Base-by-base conservation (phyloP, 1,140 invertebrate species). In the Micrasema minimum region DNA sequence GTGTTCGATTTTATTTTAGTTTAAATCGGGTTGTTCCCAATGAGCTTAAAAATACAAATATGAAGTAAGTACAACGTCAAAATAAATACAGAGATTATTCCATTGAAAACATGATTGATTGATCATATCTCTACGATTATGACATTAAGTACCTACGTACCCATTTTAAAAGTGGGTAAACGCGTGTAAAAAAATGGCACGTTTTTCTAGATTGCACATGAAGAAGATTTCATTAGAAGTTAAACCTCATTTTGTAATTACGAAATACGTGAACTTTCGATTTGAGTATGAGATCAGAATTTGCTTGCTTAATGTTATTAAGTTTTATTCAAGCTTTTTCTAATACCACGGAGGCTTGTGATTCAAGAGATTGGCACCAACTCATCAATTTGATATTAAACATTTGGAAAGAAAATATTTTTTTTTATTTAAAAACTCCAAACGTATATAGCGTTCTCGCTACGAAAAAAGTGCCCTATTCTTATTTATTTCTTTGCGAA, bases 181-280 rank as follows among this genome's bases (percentile, higher is more conserved):
- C 14, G 10, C 11, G 10, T 16, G 14, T 2, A n/a, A 11, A 5
- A 43, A 43, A 43, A 43, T 20, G 3, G 10, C 51, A 55, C 26
- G 51, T 35, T 55, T 55, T 14, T 35, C 11, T 23, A 2, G 12
- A 38, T 20, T 38, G 16, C 35, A 38, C 14, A 10, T 41, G 31
- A 59, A 59, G 31, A 41, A 41, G 16, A 59, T 59, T 59, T 38
- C 55, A 18, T 41, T 59, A 38, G 37, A 38, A 59, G 35, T 59
- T 9, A 38, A 59, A 59, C 35, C 10, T 9, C 35, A 41, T 38
- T 35, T 59, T 41, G 1, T 16, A 59, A 59, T 59, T 59, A 20
- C 14, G 37, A 38, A 59, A 59, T 20, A 20, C 18, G 31, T 12
- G 51, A 55, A 14, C 22, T 23, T 23, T 55, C 26, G 4, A 38